These are phyloP conservation scores for Dynastes hyllus DNA, from an alignment of 2,888 invertebrate genomes.

Conservation along the genomic window DNA sequence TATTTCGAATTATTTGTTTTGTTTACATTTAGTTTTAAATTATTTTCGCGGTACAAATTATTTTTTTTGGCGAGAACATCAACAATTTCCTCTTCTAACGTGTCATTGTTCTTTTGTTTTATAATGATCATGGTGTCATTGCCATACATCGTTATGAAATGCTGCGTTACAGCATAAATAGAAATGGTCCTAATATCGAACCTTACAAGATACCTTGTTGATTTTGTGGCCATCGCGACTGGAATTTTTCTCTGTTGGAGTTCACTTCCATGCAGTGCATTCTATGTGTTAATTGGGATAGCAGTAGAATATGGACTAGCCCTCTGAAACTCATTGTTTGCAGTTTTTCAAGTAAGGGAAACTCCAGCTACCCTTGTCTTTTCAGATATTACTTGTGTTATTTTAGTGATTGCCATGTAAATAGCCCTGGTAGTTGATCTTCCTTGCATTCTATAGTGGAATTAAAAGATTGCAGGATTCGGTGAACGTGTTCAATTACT, in stretches of 20 bases:
- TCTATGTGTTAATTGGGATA: too few relatives aligned
- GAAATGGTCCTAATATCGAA: too few relatives aligned
- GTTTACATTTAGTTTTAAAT: neutral
- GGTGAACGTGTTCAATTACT: neutral
- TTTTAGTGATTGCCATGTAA: neutral
- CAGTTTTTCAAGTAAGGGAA: neutral
- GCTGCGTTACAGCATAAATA: neutral
- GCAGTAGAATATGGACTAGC: too few relatives aligned
- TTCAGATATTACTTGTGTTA: neutral
- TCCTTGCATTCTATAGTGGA: neutral
- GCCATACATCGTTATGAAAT: neutral
- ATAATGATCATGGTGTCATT: neutral
- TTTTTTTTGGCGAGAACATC: neutral
- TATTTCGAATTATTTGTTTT: too few relatives aligned
- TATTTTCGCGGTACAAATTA: neutral
- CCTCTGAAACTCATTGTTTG: neutral
- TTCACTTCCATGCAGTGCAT: too few relatives aligned
- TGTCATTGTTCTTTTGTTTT: neutral
- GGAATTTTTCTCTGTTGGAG: too few relatives aligned
- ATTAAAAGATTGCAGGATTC: too few relatives aligned
- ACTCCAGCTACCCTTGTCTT: too few relatives aligned
- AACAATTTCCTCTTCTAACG: neutral
- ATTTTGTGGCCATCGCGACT: neutral
- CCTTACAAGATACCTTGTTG: neutral
- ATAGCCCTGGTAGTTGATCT: neutral